These are phyloP conservation scores for Podilymbus podiceps DNA, from an alignment of 2,113 vertebrate genomes.

Conservation along the genomic window DNA sequence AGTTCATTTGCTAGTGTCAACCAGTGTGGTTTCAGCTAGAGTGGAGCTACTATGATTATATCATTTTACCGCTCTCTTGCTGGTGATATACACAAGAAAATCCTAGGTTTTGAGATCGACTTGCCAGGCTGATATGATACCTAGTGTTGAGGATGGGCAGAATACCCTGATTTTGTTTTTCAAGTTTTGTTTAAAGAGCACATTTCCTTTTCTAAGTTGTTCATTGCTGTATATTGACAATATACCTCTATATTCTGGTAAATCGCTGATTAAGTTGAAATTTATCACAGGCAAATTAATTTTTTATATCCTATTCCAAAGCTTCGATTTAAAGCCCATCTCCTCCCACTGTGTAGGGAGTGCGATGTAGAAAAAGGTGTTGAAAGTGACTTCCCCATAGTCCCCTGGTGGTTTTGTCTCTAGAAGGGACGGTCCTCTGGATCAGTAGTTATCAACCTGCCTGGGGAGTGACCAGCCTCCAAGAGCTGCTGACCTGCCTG, in stretches of 20 bases:
- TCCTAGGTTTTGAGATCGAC: neutral
- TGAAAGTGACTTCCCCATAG: neutral
- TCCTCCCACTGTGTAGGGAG: neutral
- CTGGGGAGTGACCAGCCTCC: neutral
- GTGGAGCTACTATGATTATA: neutral
- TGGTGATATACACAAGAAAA: neutral
- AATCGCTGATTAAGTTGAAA: neutral
- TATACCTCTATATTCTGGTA: neutral
- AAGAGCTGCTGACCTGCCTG: neutral
- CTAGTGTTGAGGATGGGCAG: neutral
- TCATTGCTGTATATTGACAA: neutral
- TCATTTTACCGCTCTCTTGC: neutral
- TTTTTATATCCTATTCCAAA: neutral
- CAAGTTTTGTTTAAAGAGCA: rapidly evolving
- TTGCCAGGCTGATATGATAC: neutral
- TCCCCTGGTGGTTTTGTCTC: neutral
- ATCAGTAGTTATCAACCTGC: neutral
- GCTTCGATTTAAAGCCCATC: neutral
- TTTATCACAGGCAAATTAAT: neutral
- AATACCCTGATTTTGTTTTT: neutral
- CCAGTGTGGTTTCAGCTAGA: neutral
- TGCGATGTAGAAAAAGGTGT: neutral
- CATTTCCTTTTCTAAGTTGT: neutral
- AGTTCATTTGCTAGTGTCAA: neutral
- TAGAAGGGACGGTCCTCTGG: neutral